Percentiles rank a stretch among this genome's conserved stretches.
Conservation (phyloP, 2,113 vertebrate genomes). For the Toxotes chatareus region DNA sequence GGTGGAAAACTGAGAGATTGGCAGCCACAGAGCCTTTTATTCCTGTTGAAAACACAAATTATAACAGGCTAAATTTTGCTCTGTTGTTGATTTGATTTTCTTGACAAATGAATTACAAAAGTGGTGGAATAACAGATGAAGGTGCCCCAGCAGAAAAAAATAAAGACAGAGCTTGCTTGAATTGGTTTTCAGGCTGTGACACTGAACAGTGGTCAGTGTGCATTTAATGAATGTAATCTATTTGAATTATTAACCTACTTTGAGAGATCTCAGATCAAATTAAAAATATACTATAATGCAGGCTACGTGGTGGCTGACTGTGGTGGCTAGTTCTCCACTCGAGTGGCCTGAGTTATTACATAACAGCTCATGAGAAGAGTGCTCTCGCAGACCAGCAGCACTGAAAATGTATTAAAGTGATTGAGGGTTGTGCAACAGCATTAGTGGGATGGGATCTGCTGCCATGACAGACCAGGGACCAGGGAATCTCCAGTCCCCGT, state of each 20-base stretch:
- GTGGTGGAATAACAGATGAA: conserved; percentile 15
- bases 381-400: conserved; percentile 52
- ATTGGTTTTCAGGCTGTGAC: conserved; percentile 8
- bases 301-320: conserved; percentile 14
- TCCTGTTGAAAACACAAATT: neutral
- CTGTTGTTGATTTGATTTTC: conserved; percentile 28
- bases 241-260: conserved; percentile 35
- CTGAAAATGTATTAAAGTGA: conserved; percentile 76
- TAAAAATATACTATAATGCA: conserved; percentile 34
- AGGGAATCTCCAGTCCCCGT: conserved; percentile 65
- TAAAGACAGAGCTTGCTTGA: conserved; percentile 25
- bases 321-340: conserved; percentile 32
- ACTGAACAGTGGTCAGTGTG: conserved; percentile 20
- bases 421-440: conserved; percentile 83
- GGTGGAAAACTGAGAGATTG: neutral
- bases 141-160: conserved; percentile 5
- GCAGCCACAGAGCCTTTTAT: neutral
- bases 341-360: conserved; percentile 58
- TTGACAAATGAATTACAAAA: conserved; percentile 9
- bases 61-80: neutral
- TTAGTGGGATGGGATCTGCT: conserved; percentile 80
- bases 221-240: conserved; percentile 38
- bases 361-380: conserved; percentile 68
- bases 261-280: conserved; percentile 12
- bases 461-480: conserved; percentile 44